Evolutionary conservation across 1,140 invertebrate species (phyloP).

Genomic region (Eupeodes corollae): DNA sequence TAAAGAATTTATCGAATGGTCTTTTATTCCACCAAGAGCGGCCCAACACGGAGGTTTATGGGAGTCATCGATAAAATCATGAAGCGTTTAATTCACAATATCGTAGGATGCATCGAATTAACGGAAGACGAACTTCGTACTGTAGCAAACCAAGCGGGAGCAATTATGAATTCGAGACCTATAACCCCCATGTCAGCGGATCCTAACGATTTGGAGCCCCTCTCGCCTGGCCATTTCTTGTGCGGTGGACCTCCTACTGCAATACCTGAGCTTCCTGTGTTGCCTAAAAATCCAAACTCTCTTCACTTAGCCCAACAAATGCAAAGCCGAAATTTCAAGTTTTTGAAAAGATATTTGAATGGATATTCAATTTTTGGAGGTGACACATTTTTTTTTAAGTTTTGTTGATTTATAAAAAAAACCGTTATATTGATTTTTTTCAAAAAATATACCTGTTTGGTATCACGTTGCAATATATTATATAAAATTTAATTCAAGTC

Average conservation of each 20-base stretch:
- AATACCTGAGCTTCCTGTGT: too few relatives aligned
- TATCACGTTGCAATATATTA: too few relatives aligned
- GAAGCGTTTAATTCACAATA: conserved; percentile 17
- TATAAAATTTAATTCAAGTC: too few relatives aligned
- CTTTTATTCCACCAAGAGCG: conserved; percentile 14
- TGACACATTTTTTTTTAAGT: too few relatives aligned
- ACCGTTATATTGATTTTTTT: too few relatives aligned
- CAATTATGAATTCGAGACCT: conserved; percentile 18
- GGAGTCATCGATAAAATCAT: conserved; percentile 17
- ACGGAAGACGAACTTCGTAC: conserved; percentile 15
- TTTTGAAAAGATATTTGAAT: too few relatives aligned
- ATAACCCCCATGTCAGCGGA: conserved; percentile 14
- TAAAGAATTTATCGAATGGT: conserved; percentile 11
- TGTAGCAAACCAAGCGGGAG: conserved; percentile 13
- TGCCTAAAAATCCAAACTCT: too few relatives aligned
- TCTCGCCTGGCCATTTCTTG: conserved; percentile 32
- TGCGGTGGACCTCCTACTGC: conserved; percentile 24
- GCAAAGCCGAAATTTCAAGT: too few relatives aligned
- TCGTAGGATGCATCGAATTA: conserved; percentile 6
- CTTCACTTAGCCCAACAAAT: too few relatives aligned
- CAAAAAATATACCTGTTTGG: too few relatives aligned
- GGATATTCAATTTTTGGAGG: too few relatives aligned
- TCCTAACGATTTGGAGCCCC: conserved; percentile 12
- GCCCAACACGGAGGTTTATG: conserved; percentile 27
- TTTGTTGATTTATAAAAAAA: too few relatives aligned